A percentile compares a stretch with the other conserved stretches of the same genome.
Evolutionary conservation across 2,113 vertebrate species (phyloP).

Genomic region (Neogobius melanostomus): DNA sequence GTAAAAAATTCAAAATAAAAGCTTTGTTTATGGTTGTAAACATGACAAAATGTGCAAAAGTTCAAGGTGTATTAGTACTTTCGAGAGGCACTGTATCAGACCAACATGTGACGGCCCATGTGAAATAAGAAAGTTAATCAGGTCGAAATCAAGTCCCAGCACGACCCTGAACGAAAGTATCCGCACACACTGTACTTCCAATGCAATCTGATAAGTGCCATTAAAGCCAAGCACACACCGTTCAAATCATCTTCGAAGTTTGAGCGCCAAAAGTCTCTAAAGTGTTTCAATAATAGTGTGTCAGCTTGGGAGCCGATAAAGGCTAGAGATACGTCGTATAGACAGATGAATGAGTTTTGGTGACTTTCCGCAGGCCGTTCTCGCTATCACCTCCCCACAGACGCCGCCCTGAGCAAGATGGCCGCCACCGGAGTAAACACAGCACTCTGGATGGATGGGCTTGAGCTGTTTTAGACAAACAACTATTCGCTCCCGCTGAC

Average conservation of each 20-base stretch:
- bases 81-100: no score
- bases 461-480: background rate
- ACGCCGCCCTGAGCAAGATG: constrained; percentile 5
- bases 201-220: no score
- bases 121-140: no score
- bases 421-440: constrained; percentile 10
- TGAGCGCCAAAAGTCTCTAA: background rate
- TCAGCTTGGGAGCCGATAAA: background rate
- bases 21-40: no score
- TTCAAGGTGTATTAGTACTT: no score
- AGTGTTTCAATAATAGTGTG: background rate
- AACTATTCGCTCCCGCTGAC: background rate
- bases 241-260: background rate
- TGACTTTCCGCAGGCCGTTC: background rate
- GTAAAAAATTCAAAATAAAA: no score
- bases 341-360: background rate
- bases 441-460: background rate
- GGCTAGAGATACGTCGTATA: background rate
- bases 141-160: no score
- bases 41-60: no score
- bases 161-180: no score
- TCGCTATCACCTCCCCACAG: constrained; percentile 5
- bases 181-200: no score
- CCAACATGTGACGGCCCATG: no score
- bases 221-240: background rate